Conservation (phyloP, 2,797 vertebrate genomes). For the Phalloptychus januarius region DNA sequence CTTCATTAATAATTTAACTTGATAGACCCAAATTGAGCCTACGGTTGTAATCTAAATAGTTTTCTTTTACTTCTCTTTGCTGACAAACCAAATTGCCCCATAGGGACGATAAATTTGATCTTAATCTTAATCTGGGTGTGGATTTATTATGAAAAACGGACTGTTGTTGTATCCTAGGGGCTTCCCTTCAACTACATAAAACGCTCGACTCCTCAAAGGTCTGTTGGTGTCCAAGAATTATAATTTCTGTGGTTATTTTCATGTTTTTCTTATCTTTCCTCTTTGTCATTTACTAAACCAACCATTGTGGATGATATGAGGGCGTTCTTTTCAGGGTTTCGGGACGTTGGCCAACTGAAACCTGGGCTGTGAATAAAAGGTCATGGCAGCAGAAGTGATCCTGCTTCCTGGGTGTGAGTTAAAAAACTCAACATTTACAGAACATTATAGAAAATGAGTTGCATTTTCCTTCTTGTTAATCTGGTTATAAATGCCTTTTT, state of each 20-base stretch:
- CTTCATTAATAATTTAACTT: neutral
- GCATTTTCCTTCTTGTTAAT: no score
- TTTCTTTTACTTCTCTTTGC: neutral
- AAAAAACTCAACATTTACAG: neutral
- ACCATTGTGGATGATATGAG: conserved; percentile 26
- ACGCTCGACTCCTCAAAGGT: neutral
- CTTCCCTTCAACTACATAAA: conserved; percentile 22
- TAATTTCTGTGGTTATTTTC: conserved; percentile 4
- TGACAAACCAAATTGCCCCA: neutral
- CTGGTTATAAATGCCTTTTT: neutral
- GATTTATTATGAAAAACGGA: neutral
- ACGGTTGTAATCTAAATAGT: neutral
- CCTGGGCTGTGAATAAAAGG: conserved; percentile 23
- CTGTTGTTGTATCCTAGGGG: no score
- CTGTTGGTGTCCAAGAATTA: conserved; percentile 11
- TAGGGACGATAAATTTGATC: neutral
- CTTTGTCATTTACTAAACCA: conserved; percentile 32
- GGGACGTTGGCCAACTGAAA: conserved; percentile 50
- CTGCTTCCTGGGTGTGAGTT: neutral
- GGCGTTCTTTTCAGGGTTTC: conserved; percentile 36
- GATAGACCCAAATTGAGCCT: neutral
- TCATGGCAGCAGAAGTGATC: neutral
- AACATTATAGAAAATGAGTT: no score
- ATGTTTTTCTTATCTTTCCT: conserved; percentile 17
- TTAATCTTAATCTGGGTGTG: neutral